Base-by-base conservation (phyloP, 2,113 vertebrate genomes). In the Mionectes macconnelli region DNA sequence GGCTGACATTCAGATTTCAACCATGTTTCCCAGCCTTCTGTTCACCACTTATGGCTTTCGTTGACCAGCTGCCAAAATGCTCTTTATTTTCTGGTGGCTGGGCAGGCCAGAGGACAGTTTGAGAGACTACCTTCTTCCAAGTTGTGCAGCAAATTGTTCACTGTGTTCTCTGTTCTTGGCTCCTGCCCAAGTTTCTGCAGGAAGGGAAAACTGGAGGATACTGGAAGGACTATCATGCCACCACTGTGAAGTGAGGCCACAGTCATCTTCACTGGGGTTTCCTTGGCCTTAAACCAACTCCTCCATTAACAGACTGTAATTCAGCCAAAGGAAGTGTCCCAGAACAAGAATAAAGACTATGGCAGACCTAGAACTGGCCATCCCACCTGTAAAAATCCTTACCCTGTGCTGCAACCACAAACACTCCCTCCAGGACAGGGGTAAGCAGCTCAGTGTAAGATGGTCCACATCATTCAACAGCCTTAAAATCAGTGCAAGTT, bases 11-110 rank as follows among this genome's bases (percentile, higher is more conserved):
- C 92, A 94, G 64, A 47, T 40, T 95, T 89, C 75, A 90, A 74
- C 82, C 67, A 56, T 23, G 68, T 44, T 93, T 88, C 87, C 60
- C 83, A 94, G 90, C 55, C 88, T 97, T 92, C 90, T 94, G 95
- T 77, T 94, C 87, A 64, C 72, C 94, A 92, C 76, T 95, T 52
- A 90, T 96, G 94, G 37, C 64, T 95, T 56, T 66, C 0, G 0
- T 0, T 87, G 92, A 93, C 24, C 40, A 24, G 16, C 87, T 88
- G 92, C 95, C 93, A 97, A 90, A 96, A 84, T 1, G 42, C 47
- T 86, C 82, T 94, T 83, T 81, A 72, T 93, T 88, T 95, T 92
- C 90, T 90, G 90, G 85, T 92, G 83, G 79, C 76, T 77, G 73
- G n/a, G 85, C 79, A 95, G 79, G 68, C 83, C 83, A 73, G 47